Conservation (phyloP, 2,888 invertebrate genomes). For the Ormyrus labotus region DNA sequence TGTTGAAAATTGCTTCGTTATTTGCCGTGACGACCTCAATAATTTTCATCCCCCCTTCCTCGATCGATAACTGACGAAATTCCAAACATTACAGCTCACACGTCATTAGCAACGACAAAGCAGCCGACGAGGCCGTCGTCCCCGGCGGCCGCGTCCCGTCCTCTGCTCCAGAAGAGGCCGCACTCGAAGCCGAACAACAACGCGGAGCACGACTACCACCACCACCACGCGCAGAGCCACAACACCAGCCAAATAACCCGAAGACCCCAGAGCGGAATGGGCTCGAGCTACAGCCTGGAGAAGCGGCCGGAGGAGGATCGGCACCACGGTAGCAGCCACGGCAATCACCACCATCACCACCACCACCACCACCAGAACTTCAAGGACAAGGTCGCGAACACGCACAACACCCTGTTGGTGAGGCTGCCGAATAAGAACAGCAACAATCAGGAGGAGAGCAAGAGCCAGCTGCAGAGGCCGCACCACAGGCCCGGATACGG, state of each 20-base stretch:
- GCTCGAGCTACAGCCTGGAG: slow-evolving; percentile 27
- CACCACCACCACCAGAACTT: slow-evolving; percentile 62
- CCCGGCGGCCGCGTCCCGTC: slow-evolving; percentile 46
- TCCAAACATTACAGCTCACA: slow-evolving; percentile 27
- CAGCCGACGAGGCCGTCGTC: slow-evolving; percentile 75
- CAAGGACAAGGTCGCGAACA: slow-evolving; percentile 68
- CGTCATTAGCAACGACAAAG: slow-evolving; percentile 68
- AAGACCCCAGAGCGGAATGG: slow-evolving; percentile 48
- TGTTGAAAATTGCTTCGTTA: background rate
- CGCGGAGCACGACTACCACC: slow-evolving; percentile 52
- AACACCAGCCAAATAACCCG: slow-evolving; percentile 37
- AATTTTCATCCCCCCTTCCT: background rate
- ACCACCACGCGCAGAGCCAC: slow-evolving; percentile 23
- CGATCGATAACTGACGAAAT: too few relatives aligned
- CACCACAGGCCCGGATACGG: slow-evolving; percentile 62
- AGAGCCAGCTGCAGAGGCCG: slow-evolving; percentile 62
- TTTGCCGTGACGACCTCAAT: background rate
- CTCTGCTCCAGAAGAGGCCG: slow-evolving; percentile 68
- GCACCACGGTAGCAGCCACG: slow-evolving; percentile 28
- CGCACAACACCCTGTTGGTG: slow-evolving; percentile 65
- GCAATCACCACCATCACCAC: slow-evolving; percentile 50
- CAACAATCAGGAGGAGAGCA: slow-evolving; percentile 35
- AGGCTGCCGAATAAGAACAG: slow-evolving; percentile 69
- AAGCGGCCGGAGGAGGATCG: slow-evolving; percentile 55
- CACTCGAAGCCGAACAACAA: slow-evolving; percentile 69